phyloP scores from a whole-genome alignment of 2,888 invertebrate species.

The Anoplius nigerrimus region DNA sequence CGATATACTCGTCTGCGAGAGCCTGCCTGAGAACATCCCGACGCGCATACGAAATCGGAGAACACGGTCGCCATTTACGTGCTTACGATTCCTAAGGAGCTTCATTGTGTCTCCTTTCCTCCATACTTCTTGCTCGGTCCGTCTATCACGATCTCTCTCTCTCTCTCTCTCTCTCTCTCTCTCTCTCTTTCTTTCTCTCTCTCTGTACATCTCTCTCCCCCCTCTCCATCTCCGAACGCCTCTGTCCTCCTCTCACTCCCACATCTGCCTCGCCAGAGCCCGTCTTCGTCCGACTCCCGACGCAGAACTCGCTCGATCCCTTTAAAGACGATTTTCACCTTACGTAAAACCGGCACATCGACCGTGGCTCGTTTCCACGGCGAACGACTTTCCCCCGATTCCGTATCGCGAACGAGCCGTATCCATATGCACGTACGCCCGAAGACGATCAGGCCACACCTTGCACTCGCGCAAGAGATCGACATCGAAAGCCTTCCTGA shows the following conservation, averaged over 20 bases:
- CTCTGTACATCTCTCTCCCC: too few relatives aligned
- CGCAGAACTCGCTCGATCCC: constrained; percentile 8
- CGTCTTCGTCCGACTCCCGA: not conserved
- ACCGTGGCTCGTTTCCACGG: constrained; percentile 57
- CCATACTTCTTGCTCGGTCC: constrained; percentile 1
- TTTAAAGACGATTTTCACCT: constrained; percentile 62
- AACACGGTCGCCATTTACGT: constrained; percentile 42
- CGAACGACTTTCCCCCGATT: constrained; percentile 59
- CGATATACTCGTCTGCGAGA: too few relatives aligned
- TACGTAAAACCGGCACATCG: constrained; percentile 64
- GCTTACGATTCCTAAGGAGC: constrained; percentile 42
- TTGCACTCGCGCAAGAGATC: not conserved
- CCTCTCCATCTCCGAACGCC: too few relatives aligned
- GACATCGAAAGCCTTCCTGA: too few relatives aligned
- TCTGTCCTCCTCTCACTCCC: too few relatives aligned
- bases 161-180: constrained; percentile 9
- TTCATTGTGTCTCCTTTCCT: constrained; percentile 22
- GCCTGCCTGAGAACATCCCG: not conserved
- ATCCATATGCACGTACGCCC: constrained; percentile 14
- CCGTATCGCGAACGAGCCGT: constrained; percentile 39
- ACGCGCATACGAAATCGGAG: constrained; percentile 42
- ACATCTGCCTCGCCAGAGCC: too few relatives aligned
- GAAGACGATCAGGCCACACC: constrained; percentile 44
- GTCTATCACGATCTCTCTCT: constrained; percentile 4
- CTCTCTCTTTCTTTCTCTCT: constrained; percentile 14